phyloP scores from a whole-genome alignment of 2,888 invertebrate genomes.

The Drosophila birchii region DNA sequence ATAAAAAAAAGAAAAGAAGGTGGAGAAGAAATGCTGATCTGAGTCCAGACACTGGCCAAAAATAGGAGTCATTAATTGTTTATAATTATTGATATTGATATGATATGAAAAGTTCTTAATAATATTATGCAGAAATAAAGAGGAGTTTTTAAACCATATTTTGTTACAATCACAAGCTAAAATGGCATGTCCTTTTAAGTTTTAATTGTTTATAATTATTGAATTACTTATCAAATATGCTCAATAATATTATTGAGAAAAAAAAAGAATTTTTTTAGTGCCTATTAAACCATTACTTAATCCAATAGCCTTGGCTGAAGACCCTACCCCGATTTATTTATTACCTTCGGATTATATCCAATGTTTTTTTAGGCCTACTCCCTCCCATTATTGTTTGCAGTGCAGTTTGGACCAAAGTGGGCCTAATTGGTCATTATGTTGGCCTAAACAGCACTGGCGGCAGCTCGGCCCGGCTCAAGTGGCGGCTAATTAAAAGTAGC shows the following conservation, averaged over 20 bases:
- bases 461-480: conserved; percentile 27
- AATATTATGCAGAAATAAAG: neutral
- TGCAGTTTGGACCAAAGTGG: conserved; percentile 67
- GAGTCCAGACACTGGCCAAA: conserved; percentile 3
- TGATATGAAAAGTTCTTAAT: neutral
- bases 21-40: conserved; percentile 12
- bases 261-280: neutral
- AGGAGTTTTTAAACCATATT: neutral
- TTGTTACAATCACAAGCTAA: neutral
- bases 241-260: neutral
- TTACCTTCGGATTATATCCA: neutral
- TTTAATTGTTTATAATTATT: neutral
- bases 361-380: neutral
- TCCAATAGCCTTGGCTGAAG: neutral
- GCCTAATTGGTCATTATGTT: conserved; percentile 77
- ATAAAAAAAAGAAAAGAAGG: conserved; percentile 24
- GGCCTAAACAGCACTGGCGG: conserved; percentile 51
- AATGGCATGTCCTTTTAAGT: neutral
- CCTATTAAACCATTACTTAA: neutral
- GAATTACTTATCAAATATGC: neutral
- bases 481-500: conserved; percentile 75
- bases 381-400: neutral
- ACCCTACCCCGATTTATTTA: neutral
- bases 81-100: neutral
- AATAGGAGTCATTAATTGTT: neutral